Percentiles rank a stretch among this genome's conserved stretches.
These are phyloP conservation scores for Hyphantria cunea DNA, from an alignment of 1,140 invertebrate species.

Conservation along the genomic window DNA sequence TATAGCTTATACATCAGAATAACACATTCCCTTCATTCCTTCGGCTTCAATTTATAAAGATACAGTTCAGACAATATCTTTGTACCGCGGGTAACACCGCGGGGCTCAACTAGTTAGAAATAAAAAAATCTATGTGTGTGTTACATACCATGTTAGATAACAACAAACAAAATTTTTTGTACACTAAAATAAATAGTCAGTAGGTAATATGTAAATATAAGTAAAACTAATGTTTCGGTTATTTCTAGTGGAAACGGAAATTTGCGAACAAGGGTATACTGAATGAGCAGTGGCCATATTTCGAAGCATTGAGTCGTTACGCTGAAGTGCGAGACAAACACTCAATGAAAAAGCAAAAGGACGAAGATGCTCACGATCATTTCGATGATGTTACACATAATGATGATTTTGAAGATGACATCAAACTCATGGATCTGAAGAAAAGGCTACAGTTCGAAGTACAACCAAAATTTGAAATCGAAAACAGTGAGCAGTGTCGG, in stretches of 20 bases:
- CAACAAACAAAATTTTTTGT: too few species aligned
- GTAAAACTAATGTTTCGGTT: too few species aligned
- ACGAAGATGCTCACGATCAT: conserved; percentile 33
- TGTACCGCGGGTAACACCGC: too few species aligned
- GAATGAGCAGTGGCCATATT: conserved; percentile 73
- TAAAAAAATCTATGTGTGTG: too few species aligned
- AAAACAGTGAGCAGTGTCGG: conserved; percentile 47
- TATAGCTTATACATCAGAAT: too few species aligned
- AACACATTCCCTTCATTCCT: too few species aligned
- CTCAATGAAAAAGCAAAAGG: conserved; percentile 36
- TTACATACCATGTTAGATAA: too few species aligned
- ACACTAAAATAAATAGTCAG: too few species aligned
- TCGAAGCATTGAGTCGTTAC: conserved; percentile 60
- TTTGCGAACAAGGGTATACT: conserved; percentile 68
- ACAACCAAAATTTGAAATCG: conserved; percentile 50
- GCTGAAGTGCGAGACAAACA: conserved; percentile 32
- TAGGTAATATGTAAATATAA: too few species aligned
- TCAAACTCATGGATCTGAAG: conserved; percentile 67
- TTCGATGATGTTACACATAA: conserved; percentile 43
- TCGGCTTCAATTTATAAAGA: too few species aligned
- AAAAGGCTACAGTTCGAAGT: conserved; percentile 46
- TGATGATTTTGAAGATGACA: conserved; percentile 63
- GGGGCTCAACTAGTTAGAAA: too few species aligned
- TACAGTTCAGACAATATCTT: too few species aligned
- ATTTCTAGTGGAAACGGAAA: conserved; percentile 69